Evolutionary conservation across 2,888 invertebrate genomes (phyloP), one percentile per base, ranked within the genome.

Genomic region (Drosophila anceps): DNA sequence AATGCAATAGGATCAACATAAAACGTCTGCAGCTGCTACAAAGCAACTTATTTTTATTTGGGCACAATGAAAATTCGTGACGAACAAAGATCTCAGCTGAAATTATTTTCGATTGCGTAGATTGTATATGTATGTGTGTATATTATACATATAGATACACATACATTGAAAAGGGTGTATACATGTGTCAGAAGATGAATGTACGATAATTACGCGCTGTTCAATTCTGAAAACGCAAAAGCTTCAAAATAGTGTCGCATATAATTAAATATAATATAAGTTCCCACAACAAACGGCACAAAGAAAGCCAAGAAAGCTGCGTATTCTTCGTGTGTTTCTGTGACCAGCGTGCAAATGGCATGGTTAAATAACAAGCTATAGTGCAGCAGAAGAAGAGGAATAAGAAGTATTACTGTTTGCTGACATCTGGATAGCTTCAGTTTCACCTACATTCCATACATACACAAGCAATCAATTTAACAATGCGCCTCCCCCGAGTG

Each of bases 61-160:
- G 33, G 33, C 65, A 72, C 73, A 75, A 82, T 73, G 68, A 68
- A 60, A 69, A 63, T 61, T 53, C 51, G 66, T 66, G 66, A 39
- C 57, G 73, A 76, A 76, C 80, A 84, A 88, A 82, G 70, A 84
- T 78, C 66, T 66, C 63, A 57, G 60, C 50, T 54, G 57, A 79
- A 88, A 73, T 59, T 50, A 66, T 73, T 73, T 69, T 61, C 59
- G 73, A 84, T 82, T 84, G 84, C 84, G 84, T 84, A 84, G 85
- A 76, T 73, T 62, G 48, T 64, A 50, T 64, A 51, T 54, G 54
- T 29, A 24, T 24, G 24, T 24, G 4, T 24, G 24, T 24, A 27
- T 51, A 46, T 59, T 48, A 76, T 68, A 64, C 63, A 71, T 18
- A 76, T 68, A 64, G 61, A 71, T 18, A 60, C 29, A 51, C 51